Percentiles rank a stretch among this genome's conserved stretches.
Evolutionary conservation across 2,888 invertebrate species (phyloP).

Genomic region (Ceraclea dissimilis): DNA sequence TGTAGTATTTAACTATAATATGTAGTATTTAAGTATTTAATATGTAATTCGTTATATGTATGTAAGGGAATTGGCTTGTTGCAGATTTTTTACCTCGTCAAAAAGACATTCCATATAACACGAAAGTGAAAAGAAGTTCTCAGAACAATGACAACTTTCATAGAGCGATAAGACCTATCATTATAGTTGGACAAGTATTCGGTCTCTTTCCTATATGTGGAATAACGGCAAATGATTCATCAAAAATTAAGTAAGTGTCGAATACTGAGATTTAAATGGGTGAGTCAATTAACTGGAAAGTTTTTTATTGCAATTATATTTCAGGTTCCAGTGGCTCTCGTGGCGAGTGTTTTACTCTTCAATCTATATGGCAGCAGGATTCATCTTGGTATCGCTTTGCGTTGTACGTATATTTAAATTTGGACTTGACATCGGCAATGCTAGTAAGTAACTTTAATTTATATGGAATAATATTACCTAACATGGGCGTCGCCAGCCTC

Average conservation of each 20-base stretch:
- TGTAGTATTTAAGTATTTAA: too few species aligned
- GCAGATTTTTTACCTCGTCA: neutral
- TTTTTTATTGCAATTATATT: too few species aligned
- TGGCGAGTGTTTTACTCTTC: conserved; percentile 18
- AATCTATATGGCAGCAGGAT: conserved; percentile 10
- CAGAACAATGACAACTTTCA: conserved; percentile 38
- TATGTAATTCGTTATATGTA: too few species aligned
- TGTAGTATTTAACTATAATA: too few species aligned
- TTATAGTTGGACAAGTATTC: conserved; percentile 45
- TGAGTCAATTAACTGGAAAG: too few species aligned
- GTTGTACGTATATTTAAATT: conserved; percentile 5
- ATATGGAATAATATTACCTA: too few species aligned
- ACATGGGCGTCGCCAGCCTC: too few species aligned
- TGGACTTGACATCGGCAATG: conserved; percentile 7
- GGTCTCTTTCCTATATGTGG: conserved; percentile 48
- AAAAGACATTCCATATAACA: neutral
- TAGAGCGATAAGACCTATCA: conserved; percentile 42
- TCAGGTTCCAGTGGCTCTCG: conserved; percentile 25
- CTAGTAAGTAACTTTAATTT: conserved; percentile 12
- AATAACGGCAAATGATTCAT: conserved; percentile 35
- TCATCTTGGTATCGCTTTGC: conserved; percentile 4
- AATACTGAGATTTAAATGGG: too few species aligned
- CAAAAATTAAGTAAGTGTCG: conserved; percentile 34
- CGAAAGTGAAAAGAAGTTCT: neutral
- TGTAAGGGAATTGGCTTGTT: too few species aligned